Evolutionary conservation across 1,140 invertebrate species (phyloP).

Genomic region (Zaprionus capensis): DNA sequence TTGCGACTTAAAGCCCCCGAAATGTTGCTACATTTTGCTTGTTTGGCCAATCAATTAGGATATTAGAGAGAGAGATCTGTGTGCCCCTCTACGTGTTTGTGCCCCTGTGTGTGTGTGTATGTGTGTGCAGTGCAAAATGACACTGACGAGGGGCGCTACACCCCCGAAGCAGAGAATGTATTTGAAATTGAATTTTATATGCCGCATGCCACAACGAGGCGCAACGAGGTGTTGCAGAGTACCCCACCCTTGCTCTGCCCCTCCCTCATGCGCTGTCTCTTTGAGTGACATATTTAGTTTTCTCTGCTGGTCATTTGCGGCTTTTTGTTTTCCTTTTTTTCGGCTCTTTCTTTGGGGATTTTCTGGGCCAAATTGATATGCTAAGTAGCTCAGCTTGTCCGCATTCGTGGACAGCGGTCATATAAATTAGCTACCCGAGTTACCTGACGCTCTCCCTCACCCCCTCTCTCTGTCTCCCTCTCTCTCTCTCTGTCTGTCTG

Average conservation of each 20-base stretch:
- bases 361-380: conserved; percentile 73
- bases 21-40: conserved; percentile 21
- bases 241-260: background rate
- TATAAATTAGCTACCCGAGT: conserved; percentile 71
- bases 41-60: conserved; percentile 58
- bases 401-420: conserved; percentile 7
- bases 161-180: background rate
- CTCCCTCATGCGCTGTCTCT: background rate
- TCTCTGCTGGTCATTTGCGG: conserved; percentile 37
- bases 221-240: conserved; percentile 8
- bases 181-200: conserved; percentile 39
- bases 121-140: conserved; percentile 25
- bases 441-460: background rate
- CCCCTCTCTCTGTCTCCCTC: too few relatives aligned
- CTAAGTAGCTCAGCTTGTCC: conserved; percentile 57
- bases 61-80: conserved; percentile 34
- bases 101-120: background rate
- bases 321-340: conserved; percentile 24
- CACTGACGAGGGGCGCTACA: conserved; percentile 8
- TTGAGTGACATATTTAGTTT: conserved; percentile 67
- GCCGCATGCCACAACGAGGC: conserved; percentile 8
- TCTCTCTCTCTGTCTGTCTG: conserved; percentile 16
- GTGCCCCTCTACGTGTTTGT: background rate
- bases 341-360: conserved; percentile 6
- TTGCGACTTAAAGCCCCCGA: background rate